These are phyloP conservation scores for Sphaerophoria rueppellii DNA, from an alignment of 2,888 invertebrate species.

Conservation along the genomic window DNA sequence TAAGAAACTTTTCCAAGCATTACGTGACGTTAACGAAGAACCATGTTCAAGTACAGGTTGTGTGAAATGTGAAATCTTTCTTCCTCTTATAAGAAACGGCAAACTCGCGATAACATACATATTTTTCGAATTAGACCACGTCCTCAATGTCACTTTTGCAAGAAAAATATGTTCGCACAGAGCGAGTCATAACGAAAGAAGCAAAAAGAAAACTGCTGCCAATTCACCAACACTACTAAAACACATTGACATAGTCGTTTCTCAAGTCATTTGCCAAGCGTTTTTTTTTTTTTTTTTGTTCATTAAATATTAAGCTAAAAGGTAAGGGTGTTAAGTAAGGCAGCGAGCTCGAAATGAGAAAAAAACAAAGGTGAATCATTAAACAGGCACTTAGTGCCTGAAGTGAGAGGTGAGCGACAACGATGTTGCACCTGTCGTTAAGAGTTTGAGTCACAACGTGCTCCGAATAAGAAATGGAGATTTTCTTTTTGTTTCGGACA, in stretches of 20 bases:
- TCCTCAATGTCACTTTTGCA: slow-evolving; percentile 43
- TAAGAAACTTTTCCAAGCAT: slow-evolving; percentile 22
- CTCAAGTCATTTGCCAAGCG: slow-evolving; percentile 44
- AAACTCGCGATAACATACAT: slow-evolving; percentile 20
- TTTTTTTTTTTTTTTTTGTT: slow-evolving; percentile 37
- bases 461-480: slow-evolving; percentile 36
- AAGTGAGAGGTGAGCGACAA: slow-evolving; percentile 58
- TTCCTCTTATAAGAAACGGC: slow-evolving; percentile 1
- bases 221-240: slow-evolving; percentile 40
- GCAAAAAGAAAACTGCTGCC: slow-evolving; percentile 36
- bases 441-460: slow-evolving; percentile 53
- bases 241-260: not conserved
- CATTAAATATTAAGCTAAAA: slow-evolving; percentile 58
- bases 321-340: not conserved
- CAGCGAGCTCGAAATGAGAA: not conserved
- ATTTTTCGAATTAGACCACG: slow-evolving; percentile 62
- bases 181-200: slow-evolving; percentile 29
- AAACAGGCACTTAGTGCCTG: slow-evolving; percentile 29
- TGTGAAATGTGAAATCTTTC: slow-evolving; percentile 15
- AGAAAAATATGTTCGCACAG: slow-evolving; percentile 8
- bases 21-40: slow-evolving; percentile 54
- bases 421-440: slow-evolving; percentile 65
- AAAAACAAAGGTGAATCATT: slow-evolving; percentile 49
- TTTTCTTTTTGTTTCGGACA: slow-evolving; percentile 7
- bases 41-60: slow-evolving; percentile 8